phyloP scores from a whole-genome alignment of 2,113 vertebrate species.

The Alouatta palliata region DNA sequence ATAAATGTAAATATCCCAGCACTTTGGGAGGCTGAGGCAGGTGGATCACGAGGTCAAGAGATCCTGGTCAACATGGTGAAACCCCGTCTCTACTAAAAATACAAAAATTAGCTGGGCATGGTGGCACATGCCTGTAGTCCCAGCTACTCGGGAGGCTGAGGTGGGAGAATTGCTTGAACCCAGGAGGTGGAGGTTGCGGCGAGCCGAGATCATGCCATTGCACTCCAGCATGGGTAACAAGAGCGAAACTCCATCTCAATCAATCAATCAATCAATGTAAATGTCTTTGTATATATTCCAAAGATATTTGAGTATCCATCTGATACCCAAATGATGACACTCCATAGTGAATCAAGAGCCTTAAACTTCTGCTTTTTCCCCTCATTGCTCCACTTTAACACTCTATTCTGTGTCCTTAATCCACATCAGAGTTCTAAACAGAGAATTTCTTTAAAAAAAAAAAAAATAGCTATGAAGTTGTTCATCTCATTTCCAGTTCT shows the following conservation, averaged over 20 bases:
- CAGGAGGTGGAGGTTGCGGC: too few relatives aligned
- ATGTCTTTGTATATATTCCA: neutral
- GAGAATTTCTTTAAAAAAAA: neutral
- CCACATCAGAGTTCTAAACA: neutral
- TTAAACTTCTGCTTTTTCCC: neutral
- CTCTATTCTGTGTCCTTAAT: neutral
- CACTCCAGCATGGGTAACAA: too few relatives aligned
- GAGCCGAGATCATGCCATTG: too few relatives aligned
- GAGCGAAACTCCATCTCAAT: too few relatives aligned
- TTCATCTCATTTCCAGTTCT: neutral
- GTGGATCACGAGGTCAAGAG: too few relatives aligned
- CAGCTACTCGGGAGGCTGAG: too few relatives aligned
- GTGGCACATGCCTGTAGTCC: too few relatives aligned
- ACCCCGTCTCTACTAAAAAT: too few relatives aligned
- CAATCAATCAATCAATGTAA: neutral
- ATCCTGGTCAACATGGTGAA: too few relatives aligned
- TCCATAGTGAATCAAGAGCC: neutral
- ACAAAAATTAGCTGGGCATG: too few relatives aligned
- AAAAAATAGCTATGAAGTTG: neutral
- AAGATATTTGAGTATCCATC: neutral
- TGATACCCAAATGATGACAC: neutral
- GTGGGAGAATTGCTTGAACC: too few relatives aligned
- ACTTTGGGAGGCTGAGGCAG: too few relatives aligned
- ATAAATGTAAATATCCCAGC: neutral
- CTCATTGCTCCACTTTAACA: neutral